Conservation (phyloP, 2,113 vertebrate species). For the Sturnus vulgaris region DNA sequence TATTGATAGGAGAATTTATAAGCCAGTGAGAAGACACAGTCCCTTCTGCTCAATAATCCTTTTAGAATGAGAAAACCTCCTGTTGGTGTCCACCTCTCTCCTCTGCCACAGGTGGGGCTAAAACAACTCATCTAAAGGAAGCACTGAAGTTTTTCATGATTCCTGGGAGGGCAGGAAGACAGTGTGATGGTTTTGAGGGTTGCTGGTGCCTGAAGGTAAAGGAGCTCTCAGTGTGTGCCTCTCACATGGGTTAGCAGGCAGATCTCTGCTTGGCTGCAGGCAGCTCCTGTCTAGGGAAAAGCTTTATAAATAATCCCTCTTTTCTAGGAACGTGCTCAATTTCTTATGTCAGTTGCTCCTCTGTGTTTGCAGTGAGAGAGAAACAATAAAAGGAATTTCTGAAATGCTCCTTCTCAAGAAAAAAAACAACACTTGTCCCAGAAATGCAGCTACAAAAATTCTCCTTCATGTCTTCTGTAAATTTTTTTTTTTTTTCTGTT, state of each 20-base stretch:
- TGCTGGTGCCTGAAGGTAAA: neutral
- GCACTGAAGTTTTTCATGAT: neutral
- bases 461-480: neutral
- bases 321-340: neutral
- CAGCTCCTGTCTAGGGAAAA: neutral
- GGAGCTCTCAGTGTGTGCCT: neutral
- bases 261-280: neutral
- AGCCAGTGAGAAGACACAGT: neutral
- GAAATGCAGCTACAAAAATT: neutral
- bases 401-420: fast-evolving
- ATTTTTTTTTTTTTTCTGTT: neutral
- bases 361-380: neutral
- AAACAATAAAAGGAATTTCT: neutral
- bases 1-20: fast-evolving
- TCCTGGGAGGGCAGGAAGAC: neutral
- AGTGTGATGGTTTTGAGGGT: neutral
- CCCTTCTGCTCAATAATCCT: neutral
- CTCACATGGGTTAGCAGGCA: neutral
- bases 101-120: neutral
- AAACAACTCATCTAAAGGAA: neutral
- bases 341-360: neutral
- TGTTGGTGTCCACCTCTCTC: neutral
- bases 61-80: neutral
- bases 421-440: neutral
- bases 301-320: neutral